A percentile compares a stretch with the other conserved stretches of the same genome.
phyloP scores from a whole-genome alignment of 1,140 invertebrate genomes.

The Tenebrio molitor region DNA sequence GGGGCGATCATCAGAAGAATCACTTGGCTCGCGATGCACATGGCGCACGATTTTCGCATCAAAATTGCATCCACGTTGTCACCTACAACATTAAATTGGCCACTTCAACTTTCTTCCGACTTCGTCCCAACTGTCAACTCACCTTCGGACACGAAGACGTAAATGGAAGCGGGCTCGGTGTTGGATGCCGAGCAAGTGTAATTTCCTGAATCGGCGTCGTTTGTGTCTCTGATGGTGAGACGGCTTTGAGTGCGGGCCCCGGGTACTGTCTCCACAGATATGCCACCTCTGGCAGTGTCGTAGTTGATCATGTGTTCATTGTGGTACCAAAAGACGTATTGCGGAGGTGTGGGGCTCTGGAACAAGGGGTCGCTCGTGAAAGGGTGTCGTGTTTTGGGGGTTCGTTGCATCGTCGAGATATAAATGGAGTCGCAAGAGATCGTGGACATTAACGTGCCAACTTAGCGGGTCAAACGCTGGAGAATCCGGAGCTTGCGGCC shows the following conservation, averaged over 20 bases:
- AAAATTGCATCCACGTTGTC: conserved; percentile 65
- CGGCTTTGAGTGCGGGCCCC: conserved; percentile 86
- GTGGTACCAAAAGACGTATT: conserved; percentile 94
- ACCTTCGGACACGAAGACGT: conserved; percentile 93
- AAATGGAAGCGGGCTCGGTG: conserved; percentile 89
- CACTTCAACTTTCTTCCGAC: no score
- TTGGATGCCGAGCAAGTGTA: conserved; percentile 92
- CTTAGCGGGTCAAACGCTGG: conserved; percentile 29
- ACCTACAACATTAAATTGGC: conserved; percentile 54
- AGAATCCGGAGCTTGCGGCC: conserved; percentile 29
- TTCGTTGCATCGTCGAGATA: background rate
- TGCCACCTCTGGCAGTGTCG: conserved; percentile 85
- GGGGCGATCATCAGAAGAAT: conserved; percentile 60
- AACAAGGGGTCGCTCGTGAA: no score
- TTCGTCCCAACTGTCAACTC: no score
- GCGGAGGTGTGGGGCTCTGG: conserved; percentile 89
- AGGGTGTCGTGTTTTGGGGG: no score
- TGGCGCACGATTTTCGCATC: conserved; percentile 64
- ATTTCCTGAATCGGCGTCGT: conserved; percentile 89
- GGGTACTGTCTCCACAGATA: conserved; percentile 88
- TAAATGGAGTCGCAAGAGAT: conserved; percentile 21
- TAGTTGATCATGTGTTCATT: conserved; percentile 95
- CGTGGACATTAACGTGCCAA: conserved; percentile 39
- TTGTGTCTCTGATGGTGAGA: conserved; percentile 85
- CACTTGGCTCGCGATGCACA: conserved; percentile 63